These are phyloP conservation scores for Phyllopteryx taeniolatus DNA, from an alignment of 2,113 vertebrate genomes.

Conservation along the genomic window DNA sequence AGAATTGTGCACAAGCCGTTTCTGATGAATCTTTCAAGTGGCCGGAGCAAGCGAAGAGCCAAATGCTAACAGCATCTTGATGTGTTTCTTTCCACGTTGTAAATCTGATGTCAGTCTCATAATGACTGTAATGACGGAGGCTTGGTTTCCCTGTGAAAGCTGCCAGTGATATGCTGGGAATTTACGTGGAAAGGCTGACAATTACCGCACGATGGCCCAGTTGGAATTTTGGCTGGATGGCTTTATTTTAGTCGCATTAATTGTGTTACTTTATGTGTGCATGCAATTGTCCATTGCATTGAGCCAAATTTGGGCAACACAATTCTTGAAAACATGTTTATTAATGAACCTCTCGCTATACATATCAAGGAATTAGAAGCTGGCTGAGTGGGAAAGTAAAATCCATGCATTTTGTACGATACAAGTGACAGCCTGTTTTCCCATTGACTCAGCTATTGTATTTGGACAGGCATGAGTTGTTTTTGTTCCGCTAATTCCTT, in stretches of 20 bases:
- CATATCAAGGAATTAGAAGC: not conserved
- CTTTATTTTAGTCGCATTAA: constrained; percentile 13
- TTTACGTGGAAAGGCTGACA: constrained; percentile 39
- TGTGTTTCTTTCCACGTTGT: constrained; percentile 56
- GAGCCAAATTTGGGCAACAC: not conserved
- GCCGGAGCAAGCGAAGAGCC: constrained; percentile 38
- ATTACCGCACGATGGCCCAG: constrained; percentile 8
- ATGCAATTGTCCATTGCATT: not conserved
- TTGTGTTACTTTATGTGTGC: constrained; percentile 1
- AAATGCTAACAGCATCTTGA: constrained; percentile 35
- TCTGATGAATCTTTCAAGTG: constrained; percentile 42
- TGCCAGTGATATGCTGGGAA: constrained; percentile 43
- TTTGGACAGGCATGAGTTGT: constrained; percentile 4
- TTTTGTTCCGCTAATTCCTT: constrained; percentile 11
- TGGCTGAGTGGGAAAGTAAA: not conserved
- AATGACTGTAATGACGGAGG: constrained; percentile 37
- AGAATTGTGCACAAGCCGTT: constrained; percentile 21
- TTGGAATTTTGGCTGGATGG: constrained; percentile 5
- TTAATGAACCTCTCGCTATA: not conserved
- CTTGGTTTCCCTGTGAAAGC: constrained; percentile 25
- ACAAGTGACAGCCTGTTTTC: not conserved
- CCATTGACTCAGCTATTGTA: not conserved
- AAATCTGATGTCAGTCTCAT: constrained; percentile 54
- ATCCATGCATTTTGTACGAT: not conserved
- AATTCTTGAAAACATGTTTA: not conserved